These are phyloP conservation scores for Cardiocondyla obscurior DNA, from an alignment of 1,140 invertebrate species.

Conservation along the genomic window DNA sequence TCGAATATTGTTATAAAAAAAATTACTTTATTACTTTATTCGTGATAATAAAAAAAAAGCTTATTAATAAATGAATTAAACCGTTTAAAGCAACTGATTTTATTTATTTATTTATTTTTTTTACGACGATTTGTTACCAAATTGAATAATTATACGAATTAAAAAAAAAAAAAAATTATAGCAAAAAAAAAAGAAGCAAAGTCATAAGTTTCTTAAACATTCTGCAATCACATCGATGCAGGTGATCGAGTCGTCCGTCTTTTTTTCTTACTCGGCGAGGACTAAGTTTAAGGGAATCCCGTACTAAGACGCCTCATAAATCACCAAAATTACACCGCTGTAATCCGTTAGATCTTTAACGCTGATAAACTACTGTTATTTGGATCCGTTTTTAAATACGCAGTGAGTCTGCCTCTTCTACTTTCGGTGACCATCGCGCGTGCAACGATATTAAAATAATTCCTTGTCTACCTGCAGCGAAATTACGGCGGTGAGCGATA, in stretches of 20 bases:
- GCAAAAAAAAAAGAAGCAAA: no score
- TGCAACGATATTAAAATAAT: neutral
- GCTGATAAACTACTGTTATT: constrained; percentile 26
- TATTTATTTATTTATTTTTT: no score
- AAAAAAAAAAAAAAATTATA: no score
- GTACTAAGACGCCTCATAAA: neutral
- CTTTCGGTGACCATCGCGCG: neutral
- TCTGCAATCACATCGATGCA: neutral
- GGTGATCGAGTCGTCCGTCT: neutral
- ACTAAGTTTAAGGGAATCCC: neutral
- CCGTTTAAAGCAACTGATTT: no score
- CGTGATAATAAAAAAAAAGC: no score
- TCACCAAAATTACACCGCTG: neutral
- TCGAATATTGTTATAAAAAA: no score
- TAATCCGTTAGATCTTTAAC: neutral
- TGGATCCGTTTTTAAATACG: neutral
- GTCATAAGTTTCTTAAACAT: no score
- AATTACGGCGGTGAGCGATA: neutral
- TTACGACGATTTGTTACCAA: no score
- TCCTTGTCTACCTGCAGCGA: neutral
- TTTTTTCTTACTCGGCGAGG: neutral
- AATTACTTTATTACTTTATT: no score
- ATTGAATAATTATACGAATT: no score
- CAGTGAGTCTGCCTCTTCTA: neutral
- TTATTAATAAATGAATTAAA: no score